Evolutionary conservation across 2,888 invertebrate species (phyloP), one percentile per base, ranked within the genome.

Genomic region (Linnaemya vulpina): DNA sequence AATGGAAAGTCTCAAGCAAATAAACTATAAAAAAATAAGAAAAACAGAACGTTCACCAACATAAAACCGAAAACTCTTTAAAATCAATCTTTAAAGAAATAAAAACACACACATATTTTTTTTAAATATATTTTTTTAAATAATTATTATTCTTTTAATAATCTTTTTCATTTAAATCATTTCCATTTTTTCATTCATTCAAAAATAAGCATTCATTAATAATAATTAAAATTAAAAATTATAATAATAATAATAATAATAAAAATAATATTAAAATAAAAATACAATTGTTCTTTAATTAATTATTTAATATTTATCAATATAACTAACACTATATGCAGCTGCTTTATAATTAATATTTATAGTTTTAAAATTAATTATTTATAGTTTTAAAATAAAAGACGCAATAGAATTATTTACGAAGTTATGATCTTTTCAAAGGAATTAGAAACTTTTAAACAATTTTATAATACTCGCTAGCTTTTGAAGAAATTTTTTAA

Each of bases 131-230:
- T 83, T 88, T 88, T 89, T 90, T 90, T 88, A 89, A 81, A 81
- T 89, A 89, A 89, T 87, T 88, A 87, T 90, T 89, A 86, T 88
- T 67, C 71, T 87, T 89, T 87, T 88, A 87, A 87, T 87, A 87
- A 43, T 79, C 87, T 88, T 87, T 87, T 87, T 87, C 20, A 82
- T 71, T 80, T 74, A 67, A 58, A 74, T 74, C 74, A 74, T 80
- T 74, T 80, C 40, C 65, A 62, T 79, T 74, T 87, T 83, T 87
- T 83, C 86, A 87, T 81, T 87, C 87, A 87, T 88, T 89, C 88
- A 89, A 84, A 88, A 90, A 90, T 89, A 89, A 89, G 88, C 87
- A 87, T 86, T 85, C 87, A 88, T 87, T 89, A 89, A 88, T 87
- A 88, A 87, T 90, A 89, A 60, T 9, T 84, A 89, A 87, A 88